Evolutionary conservation across 1,140 invertebrate genomes (phyloP).

Genomic region (Sminthurides bifidus): DNA sequence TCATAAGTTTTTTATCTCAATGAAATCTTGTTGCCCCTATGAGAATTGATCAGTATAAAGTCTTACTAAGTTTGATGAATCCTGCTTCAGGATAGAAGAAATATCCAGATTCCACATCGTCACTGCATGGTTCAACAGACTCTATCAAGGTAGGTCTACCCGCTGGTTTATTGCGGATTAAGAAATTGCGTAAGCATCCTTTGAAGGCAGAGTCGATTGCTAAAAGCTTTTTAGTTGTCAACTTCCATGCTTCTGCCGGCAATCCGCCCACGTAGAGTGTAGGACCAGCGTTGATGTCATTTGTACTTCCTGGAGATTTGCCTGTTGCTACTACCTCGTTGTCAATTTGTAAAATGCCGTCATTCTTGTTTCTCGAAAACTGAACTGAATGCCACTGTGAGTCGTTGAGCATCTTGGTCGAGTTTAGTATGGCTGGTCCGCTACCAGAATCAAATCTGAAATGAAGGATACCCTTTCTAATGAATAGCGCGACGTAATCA

Average conservation of each 20-base stretch:
- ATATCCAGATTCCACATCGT: constrained; percentile 69
- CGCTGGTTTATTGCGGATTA: constrained; percentile 53
- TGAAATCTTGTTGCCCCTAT: neutral
- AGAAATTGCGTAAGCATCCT: constrained; percentile 75
- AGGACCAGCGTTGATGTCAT: constrained; percentile 49
- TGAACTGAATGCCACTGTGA: constrained; percentile 70
- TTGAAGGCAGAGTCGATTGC: constrained; percentile 54
- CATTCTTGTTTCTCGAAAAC: constrained; percentile 43
- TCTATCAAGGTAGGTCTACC: constrained; percentile 44
- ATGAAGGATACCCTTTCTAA: constrained; percentile 48
- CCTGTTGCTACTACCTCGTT: constrained; percentile 44
- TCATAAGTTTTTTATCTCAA: constrained; percentile 5
- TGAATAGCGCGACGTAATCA: constrained; percentile 68
- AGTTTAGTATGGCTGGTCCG: constrained; percentile 47
- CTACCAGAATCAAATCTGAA: constrained; percentile 62
- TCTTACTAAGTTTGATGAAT: constrained; percentile 51
- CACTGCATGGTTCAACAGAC: constrained; percentile 64
- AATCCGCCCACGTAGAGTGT: constrained; percentile 62
- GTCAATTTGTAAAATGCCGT: constrained; percentile 48
- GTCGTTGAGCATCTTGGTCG: constrained; percentile 55
- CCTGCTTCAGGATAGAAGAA: constrained; percentile 70
- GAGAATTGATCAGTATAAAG: constrained; percentile 30
- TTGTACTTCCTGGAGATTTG: constrained; percentile 43
- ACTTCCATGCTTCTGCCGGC: constrained; percentile 12
- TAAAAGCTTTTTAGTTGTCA: constrained; percentile 36